Evolutionary conservation across 2,113 vertebrate species (phyloP), one percentile per base, ranked within the genome.

Genomic region (Pollachius pollachius): DNA sequence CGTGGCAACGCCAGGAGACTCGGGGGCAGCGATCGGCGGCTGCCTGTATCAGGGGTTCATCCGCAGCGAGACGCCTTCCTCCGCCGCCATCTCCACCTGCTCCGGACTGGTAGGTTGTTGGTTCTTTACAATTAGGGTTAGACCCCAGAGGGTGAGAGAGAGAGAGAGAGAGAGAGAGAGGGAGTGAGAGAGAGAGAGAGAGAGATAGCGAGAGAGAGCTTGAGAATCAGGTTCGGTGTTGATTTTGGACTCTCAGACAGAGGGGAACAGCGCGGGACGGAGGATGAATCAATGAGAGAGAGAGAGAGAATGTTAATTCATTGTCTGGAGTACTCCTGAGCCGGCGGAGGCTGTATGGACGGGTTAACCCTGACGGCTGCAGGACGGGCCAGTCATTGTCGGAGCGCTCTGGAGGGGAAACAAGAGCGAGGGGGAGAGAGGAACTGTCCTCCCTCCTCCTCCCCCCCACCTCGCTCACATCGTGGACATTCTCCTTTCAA

Each of bases 1-100:
- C 82, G 82, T 94, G 82, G 73, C 89, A 69, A 87, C 92, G 57
- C 86, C 41, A 78, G 82, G 72, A 25, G 92, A 93, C 13, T 87
- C 74, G 2, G 41, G 12, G 41, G 41, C 8, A 9, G 81, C 75
- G 1, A 78, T 94, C 69, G 93, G 87, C 62, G 87, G 81, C 80
- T 99, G 97, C 87, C 93, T 98, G 84, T 99, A 98, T 93, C 97
- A 97, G 91, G 97, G 97, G 92, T 94, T 93, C 87, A 94, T 99
- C 89, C 94, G 94, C 67, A 95, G 97, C 61, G 87, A 94, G 88
- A 93, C 92, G 27, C 85, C 89, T 54, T 99, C 97, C 52, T 95
- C 93, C 0, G 95, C 95, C 37, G 97, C 97, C 27, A 88, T 99
- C 87, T 99, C 97, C 5, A 97, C 94, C 0, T 99, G 97, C 85